Base-by-base conservation (phyloP, 2,113 vertebrate species). In the Indicator maculatus region DNA sequence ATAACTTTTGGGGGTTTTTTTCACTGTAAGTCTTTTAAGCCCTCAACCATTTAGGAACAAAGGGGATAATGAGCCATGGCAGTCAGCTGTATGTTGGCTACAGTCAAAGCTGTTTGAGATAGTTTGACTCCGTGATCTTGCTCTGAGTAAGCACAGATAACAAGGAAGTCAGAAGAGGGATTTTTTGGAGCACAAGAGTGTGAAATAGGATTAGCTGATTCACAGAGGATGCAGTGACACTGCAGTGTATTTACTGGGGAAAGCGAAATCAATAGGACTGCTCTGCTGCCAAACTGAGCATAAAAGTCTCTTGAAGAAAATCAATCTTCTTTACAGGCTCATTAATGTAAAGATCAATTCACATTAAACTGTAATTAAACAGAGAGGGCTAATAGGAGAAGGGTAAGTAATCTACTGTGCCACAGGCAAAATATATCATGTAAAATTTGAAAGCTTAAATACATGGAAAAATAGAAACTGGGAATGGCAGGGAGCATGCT, bases 351-450 rank as follows among this genome's bases (percentile, higher is more conserved):
- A 96, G 95, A 97, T 97, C 95, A 94, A 79, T 97, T 97, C 87
- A 72, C 91, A 94, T 98, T 96, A 94, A 97, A 95, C 85, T 69
- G 58, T 95, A 96, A 97, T 97, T 97, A 97, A 97, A 97, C 92
- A 96, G 88, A 80, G 45, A 92, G 59, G 56, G 67, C 93, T 95
- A 82, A 50, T n/a, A 53, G 53, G 83, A 93, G 86, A 53, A 66
- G 44, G 39, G 66, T 81, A 90, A 89, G 71, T 61, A 66, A 92
- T 89, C 56, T 88, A 39, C 75, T 95, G 41, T 79, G 61, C 82
- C 52, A 44, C 4, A 65, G 86, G 88, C 83, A 76, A 93, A 86
- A 90, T 73, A 53, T 12, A 66, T 72, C 2, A 2, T 72, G 77
- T 95, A 74, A 83, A 91, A 78, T 88, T 36, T 79, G 44, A 52